Conservation (phyloP, 2,888 invertebrate species). For the Apotomis betuletana region DNA sequence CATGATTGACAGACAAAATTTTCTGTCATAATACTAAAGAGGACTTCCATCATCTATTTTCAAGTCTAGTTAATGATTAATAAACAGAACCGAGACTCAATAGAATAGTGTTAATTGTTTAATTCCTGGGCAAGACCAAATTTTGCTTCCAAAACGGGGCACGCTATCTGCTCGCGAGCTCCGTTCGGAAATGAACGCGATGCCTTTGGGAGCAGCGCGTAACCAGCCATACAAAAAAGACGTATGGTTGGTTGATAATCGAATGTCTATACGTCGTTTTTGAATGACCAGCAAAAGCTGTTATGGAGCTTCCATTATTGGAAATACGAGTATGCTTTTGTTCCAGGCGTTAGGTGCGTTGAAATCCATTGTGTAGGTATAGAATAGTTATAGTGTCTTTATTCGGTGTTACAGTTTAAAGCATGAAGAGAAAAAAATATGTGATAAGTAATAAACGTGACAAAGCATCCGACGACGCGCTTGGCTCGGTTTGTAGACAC, state of each 20-base stretch:
- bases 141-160: neutral
- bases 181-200: constrained; percentile 6
- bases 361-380: too few relatives aligned
- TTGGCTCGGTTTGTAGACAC: too few relatives aligned
- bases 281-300: neutral
- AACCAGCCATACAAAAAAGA: neutral
- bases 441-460: too few relatives aligned
- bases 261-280: neutral
- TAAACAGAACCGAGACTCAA: too few relatives aligned
- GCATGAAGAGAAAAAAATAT: too few relatives aligned
- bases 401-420: too few relatives aligned
- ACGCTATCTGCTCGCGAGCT: neutral
- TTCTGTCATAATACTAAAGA: too few relatives aligned
- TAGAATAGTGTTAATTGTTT: neutral
- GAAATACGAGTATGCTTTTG: neutral
- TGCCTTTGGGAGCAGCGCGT: neutral
- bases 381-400: too few relatives aligned
- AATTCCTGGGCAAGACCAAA: neutral
- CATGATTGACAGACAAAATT: too few relatives aligned
- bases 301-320: neutral
- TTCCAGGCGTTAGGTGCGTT: neutral
- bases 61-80: too few relatives aligned
- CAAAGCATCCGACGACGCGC: too few relatives aligned
- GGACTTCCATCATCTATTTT: too few relatives aligned
- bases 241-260: neutral